Evolutionary conservation across 2,797 vertebrate genomes (phyloP), one percentile per base, ranked within the genome.

Genomic region (Garrulus glandarius): DNA sequence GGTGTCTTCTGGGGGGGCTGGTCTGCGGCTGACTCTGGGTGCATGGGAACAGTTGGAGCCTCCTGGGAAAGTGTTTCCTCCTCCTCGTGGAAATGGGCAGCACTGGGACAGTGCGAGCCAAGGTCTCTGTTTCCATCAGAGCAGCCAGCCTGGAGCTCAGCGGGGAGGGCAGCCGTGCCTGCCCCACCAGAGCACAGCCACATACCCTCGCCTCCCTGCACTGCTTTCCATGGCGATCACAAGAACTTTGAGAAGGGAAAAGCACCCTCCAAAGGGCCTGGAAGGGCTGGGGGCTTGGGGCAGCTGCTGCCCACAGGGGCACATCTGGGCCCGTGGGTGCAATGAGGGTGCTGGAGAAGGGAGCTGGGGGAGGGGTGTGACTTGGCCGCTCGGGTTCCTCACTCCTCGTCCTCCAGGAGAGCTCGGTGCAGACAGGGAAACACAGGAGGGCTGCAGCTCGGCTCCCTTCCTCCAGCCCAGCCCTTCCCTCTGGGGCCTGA

Each of bases 211-310:
- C 60, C n/a, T 22, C 39, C 59, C 59, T 26, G 32, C 2, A 4
- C 59, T 67, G 71, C 34, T 61, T 70, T 75, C 68, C 68, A 6
- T 6, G 43, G 12, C 2, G 1, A 61, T 10, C 46, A 61, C 34
- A 84, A 83, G 90, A 85, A 92, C 88, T 91, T 91, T 65, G 41
- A 44, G 56, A 71, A 80, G 74, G 78, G 50, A 61, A 94, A 90
- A 72, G 44, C 56, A 30, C 47, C 27, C 43, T 88, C 80, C 59
- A 41, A 18, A 13, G 46, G 37, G 34, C 30, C 61, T 15, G 5
- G 17, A 18, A 76, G 88, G 44, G 75, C n/a, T 59, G 63, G 39
- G 76, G 44, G 41, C 49, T 57, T 50, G 15, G 71, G 37, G 79
- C 56, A 79, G 78, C 60, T 64, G 72, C 64, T 6, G 9, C 22